These are phyloP conservation scores for Taxidea taxus DNA, from an alignment of 2,113 vertebrate species.

Conservation along the genomic window DNA sequence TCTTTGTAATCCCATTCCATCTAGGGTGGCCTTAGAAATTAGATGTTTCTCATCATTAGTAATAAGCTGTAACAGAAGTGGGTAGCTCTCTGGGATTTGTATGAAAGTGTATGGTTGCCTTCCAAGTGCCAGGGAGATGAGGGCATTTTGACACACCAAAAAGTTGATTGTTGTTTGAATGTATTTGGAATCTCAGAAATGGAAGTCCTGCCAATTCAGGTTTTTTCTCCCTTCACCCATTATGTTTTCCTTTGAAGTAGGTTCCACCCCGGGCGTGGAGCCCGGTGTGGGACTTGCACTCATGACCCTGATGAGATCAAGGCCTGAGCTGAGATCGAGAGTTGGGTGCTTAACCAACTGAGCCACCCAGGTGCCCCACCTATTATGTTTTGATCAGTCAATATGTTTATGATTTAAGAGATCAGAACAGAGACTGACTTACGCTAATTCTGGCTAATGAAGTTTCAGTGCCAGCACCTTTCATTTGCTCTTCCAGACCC, in stretches of 20 bases:
- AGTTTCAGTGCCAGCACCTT: neutral
- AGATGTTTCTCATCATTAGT: neutral
- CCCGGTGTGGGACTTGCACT: too few species aligned
- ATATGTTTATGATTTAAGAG: neutral
- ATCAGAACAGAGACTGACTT: neutral
- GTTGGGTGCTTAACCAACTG: too few species aligned
- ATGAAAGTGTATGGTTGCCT: neutral
- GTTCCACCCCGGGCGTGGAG: too few species aligned
- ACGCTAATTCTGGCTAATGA: neutral
- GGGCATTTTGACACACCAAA: neutral
- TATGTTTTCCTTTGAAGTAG: too few species aligned
- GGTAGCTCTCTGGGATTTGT: neutral
- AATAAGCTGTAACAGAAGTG: neutral
- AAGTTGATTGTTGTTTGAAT: neutral
- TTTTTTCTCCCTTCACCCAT: neutral
- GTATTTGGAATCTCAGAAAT: neutral
- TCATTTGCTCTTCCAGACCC: neutral
- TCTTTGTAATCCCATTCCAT: neutral
- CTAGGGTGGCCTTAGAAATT: neutral
- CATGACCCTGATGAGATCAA: too few species aligned
- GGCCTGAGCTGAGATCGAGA: too few species aligned
- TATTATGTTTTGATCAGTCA: neutral
- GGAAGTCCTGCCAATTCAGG: neutral
- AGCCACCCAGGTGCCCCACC: too few species aligned
- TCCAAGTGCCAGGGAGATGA: too few species aligned